Evolutionary conservation across 2,797 vertebrate species (phyloP).

Genomic region (Uromys caudimaculatus): DNA sequence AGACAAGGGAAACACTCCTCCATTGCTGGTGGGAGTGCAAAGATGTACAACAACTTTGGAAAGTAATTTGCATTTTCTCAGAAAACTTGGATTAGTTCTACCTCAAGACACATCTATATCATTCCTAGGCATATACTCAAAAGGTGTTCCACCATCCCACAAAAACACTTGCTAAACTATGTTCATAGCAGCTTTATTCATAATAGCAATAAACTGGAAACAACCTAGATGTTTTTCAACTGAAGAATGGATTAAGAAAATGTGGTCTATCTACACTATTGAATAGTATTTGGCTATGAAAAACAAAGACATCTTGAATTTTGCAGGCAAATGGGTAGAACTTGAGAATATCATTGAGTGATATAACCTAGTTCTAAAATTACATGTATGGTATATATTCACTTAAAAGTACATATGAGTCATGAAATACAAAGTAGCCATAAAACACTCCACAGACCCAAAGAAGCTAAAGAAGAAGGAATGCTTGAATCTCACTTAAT

Average conservation of each 20-base stretch:
- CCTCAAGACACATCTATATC: neutral
- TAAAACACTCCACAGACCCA: neutral
- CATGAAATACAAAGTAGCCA: neutral
- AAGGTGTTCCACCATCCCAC: neutral
- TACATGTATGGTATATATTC: no score
- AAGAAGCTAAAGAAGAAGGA: neutral
- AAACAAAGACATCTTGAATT: neutral
- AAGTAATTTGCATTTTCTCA: neutral
- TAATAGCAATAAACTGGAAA: neutral
- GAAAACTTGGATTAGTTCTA: neutral
- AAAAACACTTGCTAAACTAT: neutral
- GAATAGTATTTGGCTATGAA: neutral
- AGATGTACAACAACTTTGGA: neutral
- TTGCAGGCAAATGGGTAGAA: neutral
- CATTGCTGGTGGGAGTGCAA: neutral
- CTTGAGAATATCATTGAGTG: neutral
- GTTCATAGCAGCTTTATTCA: neutral
- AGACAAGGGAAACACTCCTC: neutral
- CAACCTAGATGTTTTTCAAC: neutral
- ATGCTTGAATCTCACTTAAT: neutral
- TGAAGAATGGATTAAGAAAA: neutral
- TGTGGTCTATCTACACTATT: neutral
- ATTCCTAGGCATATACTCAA: neutral
- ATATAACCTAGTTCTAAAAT: neutral
- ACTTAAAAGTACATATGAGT: neutral